Percentiles rank a stretch among this genome's conserved stretches.
Conservation (phyloP, 2,888 invertebrate species). For the Temnothorax unifasciatus region DNA sequence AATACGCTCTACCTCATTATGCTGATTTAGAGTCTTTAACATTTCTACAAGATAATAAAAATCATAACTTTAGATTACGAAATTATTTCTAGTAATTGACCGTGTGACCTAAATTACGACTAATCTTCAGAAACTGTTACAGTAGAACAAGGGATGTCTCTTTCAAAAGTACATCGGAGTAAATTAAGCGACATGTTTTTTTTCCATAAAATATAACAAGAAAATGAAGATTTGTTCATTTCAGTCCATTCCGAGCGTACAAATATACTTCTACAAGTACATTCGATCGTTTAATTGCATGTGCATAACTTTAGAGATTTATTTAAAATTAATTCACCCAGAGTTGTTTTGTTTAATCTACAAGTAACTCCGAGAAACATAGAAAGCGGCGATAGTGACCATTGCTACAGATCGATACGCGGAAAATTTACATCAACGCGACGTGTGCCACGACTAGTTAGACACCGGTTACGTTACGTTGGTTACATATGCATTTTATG, state of each 20-base stretch:
- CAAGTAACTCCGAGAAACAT: neutral
- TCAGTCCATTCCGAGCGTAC: neutral
- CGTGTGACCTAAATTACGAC: too few relatives aligned
- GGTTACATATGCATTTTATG: slow-evolving; percentile 56
- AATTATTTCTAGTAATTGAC: slow-evolving; percentile 13
- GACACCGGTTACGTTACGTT: slow-evolving; percentile 42
- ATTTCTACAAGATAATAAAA: neutral
- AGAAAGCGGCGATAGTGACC: neutral
- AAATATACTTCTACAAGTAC: neutral
- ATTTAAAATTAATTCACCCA: neutral
- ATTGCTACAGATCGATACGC: slow-evolving; percentile 27
- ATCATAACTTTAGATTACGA: neutral
- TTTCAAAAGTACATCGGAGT: neutral
- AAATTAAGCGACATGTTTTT: neutral
- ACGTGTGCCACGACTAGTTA: slow-evolving; percentile 28
- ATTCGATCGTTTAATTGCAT: neutral
- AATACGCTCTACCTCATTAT: neutral
- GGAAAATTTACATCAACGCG: slow-evolving; percentile 31
- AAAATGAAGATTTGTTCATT: neutral
- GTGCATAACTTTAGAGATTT: neutral
- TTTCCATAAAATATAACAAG: neutral
- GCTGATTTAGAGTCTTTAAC: neutral
- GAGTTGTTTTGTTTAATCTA: neutral
- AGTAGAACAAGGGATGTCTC: neutral
- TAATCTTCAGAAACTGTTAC: neutral